phyloP scores from a whole-genome alignment of 2,888 invertebrate genomes.

The Peribatodes rhomboidaria region DNA sequence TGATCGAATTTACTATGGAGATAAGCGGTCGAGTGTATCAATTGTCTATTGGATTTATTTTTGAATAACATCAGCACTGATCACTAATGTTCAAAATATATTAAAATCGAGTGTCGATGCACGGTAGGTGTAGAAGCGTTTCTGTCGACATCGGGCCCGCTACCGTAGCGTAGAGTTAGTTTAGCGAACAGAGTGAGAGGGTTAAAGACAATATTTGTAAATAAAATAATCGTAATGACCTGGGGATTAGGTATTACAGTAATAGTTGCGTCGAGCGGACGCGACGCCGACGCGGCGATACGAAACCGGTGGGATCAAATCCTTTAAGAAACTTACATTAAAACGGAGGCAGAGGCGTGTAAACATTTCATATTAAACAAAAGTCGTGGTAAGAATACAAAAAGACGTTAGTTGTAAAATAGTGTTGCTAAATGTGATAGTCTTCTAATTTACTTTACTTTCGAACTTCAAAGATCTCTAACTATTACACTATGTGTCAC shows the following conservation, averaged over 20 bases:
- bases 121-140: slow-evolving; percentile 70
- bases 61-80: slow-evolving; percentile 72
- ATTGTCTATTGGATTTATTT: slow-evolving; percentile 76
- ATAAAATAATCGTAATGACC: slow-evolving; percentile 84
- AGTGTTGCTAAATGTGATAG: slow-evolving; percentile 86
- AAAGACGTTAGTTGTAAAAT: slow-evolving; percentile 83
- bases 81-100: slow-evolving; percentile 76
- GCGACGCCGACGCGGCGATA: slow-evolving; percentile 73
- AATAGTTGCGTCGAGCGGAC: slow-evolving; percentile 62
- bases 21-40: slow-evolving; percentile 81
- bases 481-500: slow-evolving; percentile 73
- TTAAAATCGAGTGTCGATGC: slow-evolving; percentile 43
- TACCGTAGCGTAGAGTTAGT: slow-evolving; percentile 83
- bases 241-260: slow-evolving; percentile 81
- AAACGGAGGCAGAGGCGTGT: slow-evolving; percentile 74
- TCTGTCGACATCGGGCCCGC: slow-evolving; percentile 79
- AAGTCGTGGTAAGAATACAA: slow-evolving; percentile 77
- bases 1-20: slow-evolving; percentile 86
- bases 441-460: slow-evolving; percentile 83
- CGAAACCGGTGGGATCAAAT: slow-evolving; percentile 87
- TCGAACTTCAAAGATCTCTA: slow-evolving; percentile 78
- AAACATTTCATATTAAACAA: slow-evolving; percentile 80
- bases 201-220: slow-evolving; percentile 88
- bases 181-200: slow-evolving; percentile 86
- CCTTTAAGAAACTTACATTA: slow-evolving; percentile 86